Evolutionary conservation across 1,140 invertebrate genomes (phyloP), one percentile per base, ranked within the genome.

Genomic region (Atopsyche davidsoni): DNA sequence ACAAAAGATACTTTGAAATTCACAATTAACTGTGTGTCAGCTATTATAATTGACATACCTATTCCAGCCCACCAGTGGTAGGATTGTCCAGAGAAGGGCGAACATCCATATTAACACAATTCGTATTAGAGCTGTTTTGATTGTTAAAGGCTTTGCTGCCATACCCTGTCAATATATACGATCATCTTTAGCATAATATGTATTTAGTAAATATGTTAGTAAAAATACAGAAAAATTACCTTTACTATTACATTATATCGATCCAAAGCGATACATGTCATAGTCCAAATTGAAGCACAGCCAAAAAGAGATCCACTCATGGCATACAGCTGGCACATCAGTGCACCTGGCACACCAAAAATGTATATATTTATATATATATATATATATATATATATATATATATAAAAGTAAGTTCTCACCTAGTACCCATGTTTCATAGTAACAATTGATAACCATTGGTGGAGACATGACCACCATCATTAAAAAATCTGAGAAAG

Each of bases 231-330:
- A n/a, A n/a, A n/a, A n/a, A n/a, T n/a, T n/a, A n/a, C 77, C 63
- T 87, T 87, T 22, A 90, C 87, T 64, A 92, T 92, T 36, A 92
- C 88, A 61, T 89, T 87, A 75, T 91, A 92, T 59, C 89, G 79
- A 65, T 92, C 89, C 52, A 89, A 79, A 34, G 88, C 83, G 53
- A 92, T 90, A 75, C 85, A 79, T 1, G 83, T 84, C 84, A 92
- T 87, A 6, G 86, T 83, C 85, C 87, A 89, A 58, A 92, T 92
- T 25, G 88, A 91, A 52, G 77, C 79, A 64, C 86, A 84, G 39
- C 88, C 88, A 58, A 85, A 90, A 43, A 90, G 72, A 7, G 86
- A 89, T 22, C 89, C 89, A 46, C 79, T 72, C 62, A 87, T 79
- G 24, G 79, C 89, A 62, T 92, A 91, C 1, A 92, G 60, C 64